phyloP scores from a whole-genome alignment of 2,888 invertebrate genomes.

The Prosopocoilus inquinatus region DNA sequence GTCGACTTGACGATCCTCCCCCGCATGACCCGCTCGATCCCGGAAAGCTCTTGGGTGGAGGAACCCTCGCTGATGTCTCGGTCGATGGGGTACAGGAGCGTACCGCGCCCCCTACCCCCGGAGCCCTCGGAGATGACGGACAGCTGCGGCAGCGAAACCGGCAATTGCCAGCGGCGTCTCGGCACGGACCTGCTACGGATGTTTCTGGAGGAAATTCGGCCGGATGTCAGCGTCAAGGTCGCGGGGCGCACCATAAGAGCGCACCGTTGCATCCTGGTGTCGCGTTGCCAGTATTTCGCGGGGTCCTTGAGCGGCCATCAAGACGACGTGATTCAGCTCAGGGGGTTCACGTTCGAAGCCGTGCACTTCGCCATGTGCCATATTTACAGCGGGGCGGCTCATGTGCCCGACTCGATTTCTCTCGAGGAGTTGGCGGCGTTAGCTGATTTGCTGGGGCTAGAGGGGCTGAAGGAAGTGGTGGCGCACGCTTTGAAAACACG shows the following conservation, averaged over 20 bases:
- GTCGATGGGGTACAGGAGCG: conserved; percentile 56
- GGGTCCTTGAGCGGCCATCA: conserved; percentile 86
- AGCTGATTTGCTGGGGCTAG: conserved; percentile 86
- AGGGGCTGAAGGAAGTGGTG: conserved; percentile 90
- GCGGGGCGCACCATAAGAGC: conserved; percentile 76
- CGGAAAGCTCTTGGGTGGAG: conserved; percentile 67
- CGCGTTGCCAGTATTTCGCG: conserved; percentile 90
- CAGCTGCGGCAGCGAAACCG: conserved; percentile 30
- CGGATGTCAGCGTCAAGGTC: conserved; percentile 79
- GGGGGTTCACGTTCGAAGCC: conserved; percentile 73
- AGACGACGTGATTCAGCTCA: conserved; percentile 17
- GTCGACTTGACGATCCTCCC: conserved; percentile 52
- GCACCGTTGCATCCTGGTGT: conserved; percentile 88
- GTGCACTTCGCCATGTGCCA: conserved; percentile 91
- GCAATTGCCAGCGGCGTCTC: conserved; percentile 50
- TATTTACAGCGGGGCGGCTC: conserved; percentile 90
- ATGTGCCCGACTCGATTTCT: conserved; percentile 77
- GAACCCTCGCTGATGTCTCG: conserved; percentile 62
- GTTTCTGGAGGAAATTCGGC: conserved; percentile 88
- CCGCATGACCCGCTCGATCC: conserved; percentile 68
- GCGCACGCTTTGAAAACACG: conserved; percentile 79
- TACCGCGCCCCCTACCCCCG: conserved; percentile 46
- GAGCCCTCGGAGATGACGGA: conserved; percentile 41
- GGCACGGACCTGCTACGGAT: conserved; percentile 86
- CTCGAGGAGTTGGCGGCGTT: conserved; percentile 78